Conservation (phyloP, 2,888 invertebrate species). For the Achlya flavicornis region DNA sequence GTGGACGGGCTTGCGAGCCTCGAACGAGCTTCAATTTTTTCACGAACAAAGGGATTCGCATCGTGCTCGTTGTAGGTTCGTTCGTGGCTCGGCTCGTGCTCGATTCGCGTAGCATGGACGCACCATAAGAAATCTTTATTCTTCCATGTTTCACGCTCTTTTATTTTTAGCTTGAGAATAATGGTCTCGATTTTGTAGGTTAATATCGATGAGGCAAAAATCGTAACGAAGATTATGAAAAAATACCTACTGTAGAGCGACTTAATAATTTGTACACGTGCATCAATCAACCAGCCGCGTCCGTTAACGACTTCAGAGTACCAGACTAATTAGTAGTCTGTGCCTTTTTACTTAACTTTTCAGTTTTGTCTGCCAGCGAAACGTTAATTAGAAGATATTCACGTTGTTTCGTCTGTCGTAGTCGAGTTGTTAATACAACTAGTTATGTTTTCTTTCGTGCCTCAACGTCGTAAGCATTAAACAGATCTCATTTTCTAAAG, state of each 20-base stretch:
- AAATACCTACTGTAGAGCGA: slow-evolving; percentile 5
- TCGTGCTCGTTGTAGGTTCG: too few relatives aligned
- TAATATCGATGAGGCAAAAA: background rate
- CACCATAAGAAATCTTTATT: background rate
- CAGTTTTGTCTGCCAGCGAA: slow-evolving; percentile 23
- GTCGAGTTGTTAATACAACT: background rate
- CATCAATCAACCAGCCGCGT: slow-evolving; percentile 10
- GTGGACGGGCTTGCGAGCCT: too few relatives aligned
- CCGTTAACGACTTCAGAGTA: slow-evolving; percentile 18
- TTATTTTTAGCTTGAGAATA: background rate
- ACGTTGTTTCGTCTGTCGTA: slow-evolving; percentile 1
- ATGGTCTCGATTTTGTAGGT: background rate
- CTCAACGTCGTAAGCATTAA: slow-evolving; percentile 1
- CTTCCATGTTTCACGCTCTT: too few relatives aligned
- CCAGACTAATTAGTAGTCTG: slow-evolving; percentile 31
- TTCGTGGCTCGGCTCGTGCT: too few relatives aligned
- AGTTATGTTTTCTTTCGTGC: slow-evolving; percentile 8
- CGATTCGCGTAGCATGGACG: too few relatives aligned
- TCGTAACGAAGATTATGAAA: background rate
- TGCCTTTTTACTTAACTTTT: slow-evolving; percentile 23
- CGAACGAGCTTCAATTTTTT: too few relatives aligned
- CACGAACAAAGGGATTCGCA: too few relatives aligned
- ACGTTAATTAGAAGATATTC: slow-evolving; percentile 34
- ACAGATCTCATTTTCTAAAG: slow-evolving; percentile 6
- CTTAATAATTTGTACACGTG: slow-evolving; percentile 13